Percentiles rank a stretch among this genome's conserved stretches.
phyloP scores from a whole-genome alignment of 2,113 vertebrate genomes.

The Sander vitreus region DNA sequence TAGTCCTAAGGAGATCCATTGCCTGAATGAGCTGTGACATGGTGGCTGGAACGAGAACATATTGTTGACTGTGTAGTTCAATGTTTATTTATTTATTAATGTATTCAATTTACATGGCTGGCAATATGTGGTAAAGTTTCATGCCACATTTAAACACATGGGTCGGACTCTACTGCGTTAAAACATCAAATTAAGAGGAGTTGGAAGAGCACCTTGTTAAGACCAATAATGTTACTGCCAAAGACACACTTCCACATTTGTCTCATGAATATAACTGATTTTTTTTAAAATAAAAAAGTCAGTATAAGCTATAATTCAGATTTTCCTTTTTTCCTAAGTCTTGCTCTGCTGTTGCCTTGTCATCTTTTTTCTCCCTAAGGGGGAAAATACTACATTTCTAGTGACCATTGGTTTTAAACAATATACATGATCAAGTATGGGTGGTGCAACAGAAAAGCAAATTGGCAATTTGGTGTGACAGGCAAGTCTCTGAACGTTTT shows the following conservation, averaged over 20 bases:
- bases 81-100: background rate
- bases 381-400: background rate
- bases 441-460: background rate
- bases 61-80: background rate
- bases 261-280: too few relatives aligned
- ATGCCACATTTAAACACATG: background rate
- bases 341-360: too few relatives aligned
- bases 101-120: background rate
- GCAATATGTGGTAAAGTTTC: too few relatives aligned
- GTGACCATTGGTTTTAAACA: background rate
- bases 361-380: background rate
- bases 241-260: too few relatives aligned
- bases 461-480: background rate
- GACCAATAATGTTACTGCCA: too few relatives aligned
- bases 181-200: background rate
- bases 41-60: constrained; percentile 15
- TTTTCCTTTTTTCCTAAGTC: too few relatives aligned
- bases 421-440: background rate
- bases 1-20: constrained; percentile 79
- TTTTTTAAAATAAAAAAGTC: too few relatives aligned
- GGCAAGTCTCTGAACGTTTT: background rate
- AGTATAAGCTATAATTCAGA: too few relatives aligned
- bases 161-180: background rate
- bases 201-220: background rate
- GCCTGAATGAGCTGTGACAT: constrained; percentile 75